Conservation (phyloP, 2,113 vertebrate species). For the Limnothrissa miodon region DNA sequence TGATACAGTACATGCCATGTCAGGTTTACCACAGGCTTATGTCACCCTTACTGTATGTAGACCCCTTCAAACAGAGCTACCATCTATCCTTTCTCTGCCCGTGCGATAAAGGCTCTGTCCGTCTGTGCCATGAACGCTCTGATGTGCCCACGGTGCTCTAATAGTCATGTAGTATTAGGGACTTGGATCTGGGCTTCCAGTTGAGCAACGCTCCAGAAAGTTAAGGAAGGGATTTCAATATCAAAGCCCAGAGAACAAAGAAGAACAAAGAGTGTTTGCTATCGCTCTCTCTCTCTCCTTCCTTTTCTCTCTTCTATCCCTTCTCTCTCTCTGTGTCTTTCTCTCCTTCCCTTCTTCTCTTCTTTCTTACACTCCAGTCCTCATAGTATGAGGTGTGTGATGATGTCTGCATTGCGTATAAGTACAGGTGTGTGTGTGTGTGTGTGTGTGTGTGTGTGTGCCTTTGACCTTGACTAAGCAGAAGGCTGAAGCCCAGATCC, state of each 20-base stretch:
- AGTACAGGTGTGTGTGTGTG: not conserved
- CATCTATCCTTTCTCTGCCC: no score
- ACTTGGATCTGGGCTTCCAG: not conserved
- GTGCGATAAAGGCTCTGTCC: no score
- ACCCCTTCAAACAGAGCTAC: no score
- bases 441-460: not conserved
- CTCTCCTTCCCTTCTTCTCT: not conserved
- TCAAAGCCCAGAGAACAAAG: not conserved
- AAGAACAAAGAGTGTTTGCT: not conserved
- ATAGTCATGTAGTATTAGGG: not conserved
- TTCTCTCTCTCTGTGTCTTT: not conserved
- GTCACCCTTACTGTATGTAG: no score
- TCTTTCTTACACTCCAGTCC: not conserved
- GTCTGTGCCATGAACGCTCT: no score
- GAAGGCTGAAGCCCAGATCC: not conserved
- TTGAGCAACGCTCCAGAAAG: not conserved
- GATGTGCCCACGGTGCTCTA: not conserved
- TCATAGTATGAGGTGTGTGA: constrained; percentile 22
- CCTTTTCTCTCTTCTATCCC: not conserved
- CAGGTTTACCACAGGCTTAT: no score
- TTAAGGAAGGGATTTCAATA: constrained; percentile 16
- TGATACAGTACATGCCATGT: no score
- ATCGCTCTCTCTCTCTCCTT: not conserved
- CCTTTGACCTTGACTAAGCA: constrained; percentile 5
- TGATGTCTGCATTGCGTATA: constrained; percentile 14